A percentile compares a stretch with the other conserved stretches of the same genome.
These are phyloP conservation scores for Phrynocephalus vlangalii DNA, from an alignment of 2,797 vertebrate genomes.

Conservation along the genomic window DNA sequence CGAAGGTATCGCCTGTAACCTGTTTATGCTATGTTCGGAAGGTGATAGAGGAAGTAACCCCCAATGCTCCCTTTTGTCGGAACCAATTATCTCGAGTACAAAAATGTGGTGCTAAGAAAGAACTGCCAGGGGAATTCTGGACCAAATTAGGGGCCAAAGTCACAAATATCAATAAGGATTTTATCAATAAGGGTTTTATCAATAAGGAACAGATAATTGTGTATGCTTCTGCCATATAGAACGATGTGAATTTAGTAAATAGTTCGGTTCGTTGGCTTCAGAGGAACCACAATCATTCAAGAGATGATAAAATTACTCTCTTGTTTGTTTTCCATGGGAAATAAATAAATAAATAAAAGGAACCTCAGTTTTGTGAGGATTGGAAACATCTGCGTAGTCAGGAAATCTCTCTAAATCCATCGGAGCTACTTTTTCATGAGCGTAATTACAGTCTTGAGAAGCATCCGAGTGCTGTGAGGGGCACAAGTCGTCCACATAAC, in stretches of 20 bases:
- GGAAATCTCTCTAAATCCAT: neutral
- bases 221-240: neutral
- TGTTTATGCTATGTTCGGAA: too few species aligned
- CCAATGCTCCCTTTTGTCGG: too few species aligned
- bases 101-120: too few species aligned
- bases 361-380: neutral
- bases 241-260: neutral
- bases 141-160: too few species aligned
- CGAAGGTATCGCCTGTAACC: too few species aligned
- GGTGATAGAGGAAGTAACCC: too few species aligned
- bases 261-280: neutral
- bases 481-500: neutral
- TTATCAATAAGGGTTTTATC: too few species aligned
- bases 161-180: too few species aligned
- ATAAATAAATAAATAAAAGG: neutral
- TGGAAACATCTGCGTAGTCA: neutral
- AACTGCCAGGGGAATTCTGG: too few species aligned
- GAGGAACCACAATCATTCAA: neutral
- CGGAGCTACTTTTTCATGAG: neutral
- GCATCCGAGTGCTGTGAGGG: neutral
- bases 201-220: too few species aligned
- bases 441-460: neutral
- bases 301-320: neutral
- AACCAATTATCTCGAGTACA: too few species aligned
- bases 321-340: too few species aligned